phyloP scores from a whole-genome alignment of 2,888 invertebrate species.

The Yponomeuta evonymella region DNA sequence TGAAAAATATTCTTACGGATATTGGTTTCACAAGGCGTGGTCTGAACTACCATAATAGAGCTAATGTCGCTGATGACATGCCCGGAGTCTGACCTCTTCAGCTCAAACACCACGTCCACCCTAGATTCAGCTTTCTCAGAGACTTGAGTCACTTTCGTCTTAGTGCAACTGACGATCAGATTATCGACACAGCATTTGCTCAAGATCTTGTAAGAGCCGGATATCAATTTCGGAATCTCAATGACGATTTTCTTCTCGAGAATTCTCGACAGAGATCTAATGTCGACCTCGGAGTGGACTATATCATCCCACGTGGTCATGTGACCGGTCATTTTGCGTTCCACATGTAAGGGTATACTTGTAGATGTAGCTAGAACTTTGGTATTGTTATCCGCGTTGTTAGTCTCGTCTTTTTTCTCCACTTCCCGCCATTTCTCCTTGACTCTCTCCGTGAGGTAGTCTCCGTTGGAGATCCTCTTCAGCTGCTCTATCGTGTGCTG shows the following conservation, averaged over 20 bases:
- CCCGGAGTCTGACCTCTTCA: conserved; percentile 46
- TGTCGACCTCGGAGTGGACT: conserved; percentile 58
- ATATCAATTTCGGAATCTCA: conserved; percentile 54
- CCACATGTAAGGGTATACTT: conserved; percentile 50
- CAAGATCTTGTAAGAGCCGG: conserved; percentile 47
- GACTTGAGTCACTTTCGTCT: conserved; percentile 24
- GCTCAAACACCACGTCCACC: conserved; percentile 49
- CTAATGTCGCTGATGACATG: conserved; percentile 49
- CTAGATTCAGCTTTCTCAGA: conserved; percentile 31
- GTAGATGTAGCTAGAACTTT: conserved; percentile 47
- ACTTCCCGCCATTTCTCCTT: conserved; percentile 61
- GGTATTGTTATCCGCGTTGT: conserved; percentile 26
- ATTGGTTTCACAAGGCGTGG: conserved; percentile 17
- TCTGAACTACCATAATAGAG: conserved; percentile 50
- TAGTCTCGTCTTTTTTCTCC: conserved; percentile 23
- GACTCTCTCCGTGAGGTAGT: conserved; percentile 60
- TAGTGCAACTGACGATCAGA: conserved; percentile 49
- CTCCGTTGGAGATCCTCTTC: conserved; percentile 67
- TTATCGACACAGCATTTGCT: conserved; percentile 46
- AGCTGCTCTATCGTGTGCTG: conserved; percentile 62
- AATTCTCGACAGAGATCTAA: conserved; percentile 54
- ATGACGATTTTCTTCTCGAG: conserved; percentile 57
- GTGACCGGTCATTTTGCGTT: conserved; percentile 35
- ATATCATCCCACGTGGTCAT: conserved; percentile 50
- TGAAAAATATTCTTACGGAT: no score